Evolutionary conservation across 2,113 vertebrate genomes (phyloP).

Genomic region (Anguilla rostrata): DNA sequence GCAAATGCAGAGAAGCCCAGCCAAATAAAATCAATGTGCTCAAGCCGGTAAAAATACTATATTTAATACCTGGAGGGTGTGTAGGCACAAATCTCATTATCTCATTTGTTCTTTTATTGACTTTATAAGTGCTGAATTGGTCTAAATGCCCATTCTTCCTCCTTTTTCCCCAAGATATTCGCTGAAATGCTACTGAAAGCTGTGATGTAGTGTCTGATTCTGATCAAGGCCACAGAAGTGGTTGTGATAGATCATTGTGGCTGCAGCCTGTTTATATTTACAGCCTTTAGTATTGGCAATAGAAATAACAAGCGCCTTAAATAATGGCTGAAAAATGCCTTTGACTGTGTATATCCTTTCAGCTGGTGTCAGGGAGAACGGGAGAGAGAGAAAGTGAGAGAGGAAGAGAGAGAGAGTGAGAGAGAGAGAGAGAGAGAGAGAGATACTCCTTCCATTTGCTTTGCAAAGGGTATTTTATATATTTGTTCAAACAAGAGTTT

Average conservation of each 20-base stretch:
- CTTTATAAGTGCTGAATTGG: not conserved
- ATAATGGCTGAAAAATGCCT: not conserved
- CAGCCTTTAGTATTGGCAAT: not conserved
- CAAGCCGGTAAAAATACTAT: not conserved
- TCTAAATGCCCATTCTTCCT: not conserved
- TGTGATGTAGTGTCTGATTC: not conserved
- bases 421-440: not conserved
- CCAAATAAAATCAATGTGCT: not conserved
- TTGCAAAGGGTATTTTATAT: not conserved
- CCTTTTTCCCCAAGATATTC: not conserved
- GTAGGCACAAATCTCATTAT: not conserved
- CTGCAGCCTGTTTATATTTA: slow-evolving; percentile 6
- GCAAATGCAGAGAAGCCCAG: not conserved
- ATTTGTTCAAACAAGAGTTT: slow-evolving; percentile 7
- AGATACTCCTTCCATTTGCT: not conserved
- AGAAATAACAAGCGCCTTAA: not conserved
- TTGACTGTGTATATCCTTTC: not conserved
- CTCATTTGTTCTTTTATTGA: not conserved
- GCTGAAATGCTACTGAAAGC: not conserved
- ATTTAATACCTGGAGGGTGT: not conserved
- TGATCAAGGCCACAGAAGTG: not conserved
- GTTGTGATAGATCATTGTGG: not conserved
- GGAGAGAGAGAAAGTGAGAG: not conserved
- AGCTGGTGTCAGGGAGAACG: not conserved
- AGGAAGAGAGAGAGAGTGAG: not conserved